A percentile compares a stretch with the other conserved stretches of the same genome.
phyloP scores from a whole-genome alignment of 53 echinoderm and acorn worm genomes.

The Paelopatides confundens region DNA sequence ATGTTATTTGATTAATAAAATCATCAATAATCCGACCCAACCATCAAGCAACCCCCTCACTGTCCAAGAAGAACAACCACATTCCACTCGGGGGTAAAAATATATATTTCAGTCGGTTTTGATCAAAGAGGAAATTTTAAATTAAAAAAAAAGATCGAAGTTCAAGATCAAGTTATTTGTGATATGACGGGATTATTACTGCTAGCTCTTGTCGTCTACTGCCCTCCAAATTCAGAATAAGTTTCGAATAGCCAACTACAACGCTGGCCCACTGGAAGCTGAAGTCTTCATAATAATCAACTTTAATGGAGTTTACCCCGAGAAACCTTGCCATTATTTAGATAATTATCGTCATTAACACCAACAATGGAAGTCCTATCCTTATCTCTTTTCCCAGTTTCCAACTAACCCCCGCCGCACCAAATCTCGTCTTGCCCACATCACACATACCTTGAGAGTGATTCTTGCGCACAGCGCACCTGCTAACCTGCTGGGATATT shows the following conservation, averaged over 20 bases:
- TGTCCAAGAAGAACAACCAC: too few species aligned
- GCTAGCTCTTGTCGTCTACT: not conserved
- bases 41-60: too few species aligned
- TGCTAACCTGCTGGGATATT: conserved; percentile 37
- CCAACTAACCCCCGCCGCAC: conserved; percentile 25
- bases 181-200: too few species aligned
- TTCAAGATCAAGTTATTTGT: too few species aligned
- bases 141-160: too few species aligned
- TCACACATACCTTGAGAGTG: conserved; percentile 4
- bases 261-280: not conserved
- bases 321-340: conserved; percentile 14
- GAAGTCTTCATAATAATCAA: not conserved
- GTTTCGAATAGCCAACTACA: not conserved
- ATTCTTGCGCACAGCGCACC: conserved; percentile 30
- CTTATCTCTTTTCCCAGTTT: not conserved
- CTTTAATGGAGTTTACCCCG: not conserved
- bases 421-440: conserved; percentile 8
- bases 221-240: not conserved
- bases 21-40: too few species aligned
- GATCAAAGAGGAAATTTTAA: too few species aligned
- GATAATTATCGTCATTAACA: conserved; percentile 27
- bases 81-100: too few species aligned
- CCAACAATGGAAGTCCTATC: conserved; percentile 26
- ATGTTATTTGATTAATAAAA: too few species aligned
- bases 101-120: too few species aligned